phyloP scores from a whole-genome alignment of 2,113 vertebrate genomes.

The Ariopsis seemanni region DNA sequence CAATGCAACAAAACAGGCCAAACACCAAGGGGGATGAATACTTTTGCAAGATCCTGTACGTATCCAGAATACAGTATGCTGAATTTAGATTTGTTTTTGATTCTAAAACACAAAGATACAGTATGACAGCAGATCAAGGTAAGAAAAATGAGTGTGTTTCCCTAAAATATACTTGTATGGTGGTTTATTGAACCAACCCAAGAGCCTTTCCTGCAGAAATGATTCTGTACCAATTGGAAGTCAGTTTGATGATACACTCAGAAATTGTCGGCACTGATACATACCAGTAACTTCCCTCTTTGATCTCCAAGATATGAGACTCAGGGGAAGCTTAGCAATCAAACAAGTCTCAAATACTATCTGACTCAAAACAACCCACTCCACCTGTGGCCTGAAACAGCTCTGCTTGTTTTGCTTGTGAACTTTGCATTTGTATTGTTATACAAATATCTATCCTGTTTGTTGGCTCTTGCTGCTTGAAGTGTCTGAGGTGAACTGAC shows the following conservation, averaged over 20 bases:
- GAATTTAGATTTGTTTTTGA: background rate
- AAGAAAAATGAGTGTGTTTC: background rate
- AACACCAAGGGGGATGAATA: too few relatives aligned
- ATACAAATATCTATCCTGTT: constrained; percentile 44
- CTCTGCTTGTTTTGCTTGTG: constrained; percentile 38
- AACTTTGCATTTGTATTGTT: constrained; percentile 32
- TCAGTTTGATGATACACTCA: constrained; percentile 39
- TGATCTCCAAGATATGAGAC: constrained; percentile 34
- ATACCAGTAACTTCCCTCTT: constrained; percentile 18
- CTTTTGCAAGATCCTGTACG: background rate
- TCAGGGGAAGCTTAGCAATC: constrained; percentile 35
- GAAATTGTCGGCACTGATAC: constrained; percentile 39
- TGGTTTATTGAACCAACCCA: constrained; percentile 3
- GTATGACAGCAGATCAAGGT: background rate
- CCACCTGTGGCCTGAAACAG: constrained; percentile 18
- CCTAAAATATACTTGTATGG: background rate
- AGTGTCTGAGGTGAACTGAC: constrained; percentile 27
- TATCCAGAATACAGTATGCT: background rate
- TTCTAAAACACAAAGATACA: background rate
- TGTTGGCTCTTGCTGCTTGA: constrained; percentile 29
- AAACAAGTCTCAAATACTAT: constrained; percentile 35
- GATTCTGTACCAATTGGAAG: constrained; percentile 39
- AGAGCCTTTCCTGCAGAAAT: constrained; percentile 18
- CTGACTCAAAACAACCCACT: constrained; percentile 29
- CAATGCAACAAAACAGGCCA: too few relatives aligned